phyloP scores from a whole-genome alignment of 2,888 invertebrate species.

The Acrocera orbiculus region DNA sequence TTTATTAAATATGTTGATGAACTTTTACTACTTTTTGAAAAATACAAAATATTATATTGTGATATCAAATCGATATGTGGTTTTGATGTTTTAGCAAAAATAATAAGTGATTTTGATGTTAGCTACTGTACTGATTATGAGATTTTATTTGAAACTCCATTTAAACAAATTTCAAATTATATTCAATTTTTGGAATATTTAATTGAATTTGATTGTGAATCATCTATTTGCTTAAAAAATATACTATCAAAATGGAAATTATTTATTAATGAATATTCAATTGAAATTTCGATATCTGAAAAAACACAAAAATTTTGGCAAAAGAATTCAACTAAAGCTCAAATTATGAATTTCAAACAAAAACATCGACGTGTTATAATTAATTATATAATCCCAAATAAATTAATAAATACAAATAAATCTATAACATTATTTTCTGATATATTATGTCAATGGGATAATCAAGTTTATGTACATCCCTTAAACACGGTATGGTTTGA shows the following conservation, averaged over 20 bases:
- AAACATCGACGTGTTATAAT: slow-evolving; percentile 54
- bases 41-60: slow-evolving; percentile 52
- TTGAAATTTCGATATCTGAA: slow-evolving; percentile 25
- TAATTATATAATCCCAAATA: slow-evolving; percentile 59
- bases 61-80: slow-evolving; percentile 56
- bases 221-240: slow-evolving; percentile 18
- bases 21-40: slow-evolving; percentile 49
- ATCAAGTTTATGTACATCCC: slow-evolving; percentile 48
- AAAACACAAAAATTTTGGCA: slow-evolving; percentile 28
- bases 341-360: slow-evolving; percentile 33
- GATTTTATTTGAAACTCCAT: slow-evolving; percentile 23
- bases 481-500: slow-evolving; percentile 68
- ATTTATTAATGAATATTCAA: slow-evolving; percentile 20
- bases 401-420: slow-evolving; percentile 48
- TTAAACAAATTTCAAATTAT: slow-evolving; percentile 21
- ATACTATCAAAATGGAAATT: slow-evolving; percentile 23
- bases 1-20: slow-evolving; percentile 54
- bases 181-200: slow-evolving; percentile 23
- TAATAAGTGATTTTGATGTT: slow-evolving; percentile 34
- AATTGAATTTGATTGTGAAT: slow-evolving; percentile 15
- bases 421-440: slow-evolving; percentile 58
- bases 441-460: slow-evolving; percentile 55
- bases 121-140: slow-evolving; percentile 16
- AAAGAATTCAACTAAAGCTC: slow-evolving; percentile 26
- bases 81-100: slow-evolving; percentile 44